A percentile compares a stretch with the other conserved stretches of the same genome.
These are phyloP conservation scores for Pyrrhosoma nymphula DNA, from an alignment of 2,888 invertebrate species.

Conservation along the genomic window DNA sequence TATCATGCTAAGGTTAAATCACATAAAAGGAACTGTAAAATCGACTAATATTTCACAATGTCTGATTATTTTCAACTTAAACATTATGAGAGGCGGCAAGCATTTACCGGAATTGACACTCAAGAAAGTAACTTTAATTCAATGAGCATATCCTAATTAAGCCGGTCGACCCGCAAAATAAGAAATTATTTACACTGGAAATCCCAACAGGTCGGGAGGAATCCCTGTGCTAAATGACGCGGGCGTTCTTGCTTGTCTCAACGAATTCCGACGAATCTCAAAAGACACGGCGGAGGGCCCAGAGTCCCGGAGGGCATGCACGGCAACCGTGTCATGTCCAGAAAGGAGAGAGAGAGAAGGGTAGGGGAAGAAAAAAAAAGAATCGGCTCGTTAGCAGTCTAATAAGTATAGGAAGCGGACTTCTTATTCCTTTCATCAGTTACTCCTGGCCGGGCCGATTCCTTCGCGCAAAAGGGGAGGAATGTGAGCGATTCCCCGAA, in stretches of 20 bases:
- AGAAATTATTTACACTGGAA: not conserved
- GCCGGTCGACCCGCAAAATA: not conserved
- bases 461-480: not conserved
- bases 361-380: not conserved
- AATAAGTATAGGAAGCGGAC: not conserved
- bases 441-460: not conserved
- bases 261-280: not conserved
- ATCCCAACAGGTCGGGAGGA: not conserved
- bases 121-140: too few species aligned
- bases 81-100: too few species aligned
- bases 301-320: not conserved
- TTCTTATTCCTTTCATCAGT: not conserved
- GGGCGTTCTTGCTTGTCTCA: not conserved
- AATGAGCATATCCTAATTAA: not conserved
- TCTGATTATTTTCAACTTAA: too few species aligned
- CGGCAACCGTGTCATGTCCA: not conserved
- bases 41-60: too few species aligned
- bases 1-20: too few species aligned
- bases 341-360: not conserved
- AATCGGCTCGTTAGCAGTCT: slow-evolving; percentile 16
- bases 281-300: not conserved
- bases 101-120: too few species aligned
- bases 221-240: not conserved
- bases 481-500: not conserved
- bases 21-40: too few species aligned